Base-by-base conservation (phyloP, 2,113 vertebrate genomes). In the Pollachius pollachius region DNA sequence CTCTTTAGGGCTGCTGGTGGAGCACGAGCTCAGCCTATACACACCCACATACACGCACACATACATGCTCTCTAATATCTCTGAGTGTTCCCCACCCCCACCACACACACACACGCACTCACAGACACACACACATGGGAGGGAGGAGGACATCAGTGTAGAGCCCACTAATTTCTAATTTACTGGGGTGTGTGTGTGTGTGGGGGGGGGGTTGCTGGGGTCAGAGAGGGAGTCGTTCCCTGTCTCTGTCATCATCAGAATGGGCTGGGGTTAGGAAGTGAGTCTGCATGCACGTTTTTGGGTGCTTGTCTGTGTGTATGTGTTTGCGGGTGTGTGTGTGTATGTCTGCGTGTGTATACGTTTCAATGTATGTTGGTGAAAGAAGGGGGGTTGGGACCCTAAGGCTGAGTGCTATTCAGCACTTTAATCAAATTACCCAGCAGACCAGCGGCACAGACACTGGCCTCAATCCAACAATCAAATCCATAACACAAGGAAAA, bases 241-340 rank as follows among this genome's bases (percentile, higher is more conserved):
- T 57, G n/a, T 65, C 60, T 18, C 19, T 62, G 52, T 71, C 66
- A 67, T 70, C 70, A 23, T 64, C 41, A 62, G 59, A 78, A 21
- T 61, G 23, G 64, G 71, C 25, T 57, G 66, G 13, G 4, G 23
- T 1, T 23, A 23, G 16, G 52, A 16, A 54, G 52, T 54, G 52
- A 5, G 52, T 3, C 3, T 54, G 52, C 16, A 15, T 52, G 52
- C 15, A 15, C 15, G 52, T 54, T 34, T 34, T 54, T 54, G 16
- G 52, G 52, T 15, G 52, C 13, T 8, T 54, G 52, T 54, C 12
- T 54, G 52, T 54, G 52, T 54, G 52, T 54, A 12, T 61, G 59
- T 23, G 59, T 61, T 11, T 61, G 19, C 23, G 59, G 23, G n/a
- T 61, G 19, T 23, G 56, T 8, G 9, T 67, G 62, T 16, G 27